Base-by-base conservation (phyloP, 2,888 invertebrate genomes). In the Noctua comes region DNA sequence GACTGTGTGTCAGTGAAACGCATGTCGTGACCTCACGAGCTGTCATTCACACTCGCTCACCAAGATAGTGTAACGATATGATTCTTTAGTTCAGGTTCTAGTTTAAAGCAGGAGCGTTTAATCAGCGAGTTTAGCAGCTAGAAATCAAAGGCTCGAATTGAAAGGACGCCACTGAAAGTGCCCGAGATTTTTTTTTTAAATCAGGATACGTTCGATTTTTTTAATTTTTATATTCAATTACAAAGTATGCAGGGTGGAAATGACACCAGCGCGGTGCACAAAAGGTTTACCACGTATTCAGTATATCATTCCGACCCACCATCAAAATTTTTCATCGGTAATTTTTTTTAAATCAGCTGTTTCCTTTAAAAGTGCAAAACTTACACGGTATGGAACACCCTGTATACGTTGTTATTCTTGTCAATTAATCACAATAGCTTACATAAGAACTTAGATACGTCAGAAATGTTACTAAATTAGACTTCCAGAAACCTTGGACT, bases 1-100 rank as follows among this genome's bases (percentile, higher is more conserved):
- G 87, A 31, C 81, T 84, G 78, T 82, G 73, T 86, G 87, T 82
- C 79, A 88, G 87, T 82, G 85, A 85, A 82, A 86, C 82, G 75
- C 57, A 57, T 80, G 79, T 80, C 88, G 88, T 88, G 88, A 90
- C 91, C 87, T 92, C 93, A 93, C 92, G 93, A 92, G 85, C 91
- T 88, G 90, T 91, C 92, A 91, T 91, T 90, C 89, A 90, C 89
- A 90, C 90, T 80, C 75, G 83, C 86, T 90, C 89, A 82, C 88
- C 81, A 68, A 86, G 84, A 86, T 90, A 89, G 86, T 87, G 82
- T 88, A 86, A 86, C 88, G 89, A 90, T 79, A 65, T 90, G 89
- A 89, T 91, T 91, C 43, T 90, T 91, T 89, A 87, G 86, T 71
- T 65, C 70, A 65, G 68, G 51, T 73, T 74, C 68, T 76, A 68